Conservation (phyloP, 2,113 vertebrate genomes). For the Dunckerocampus dactyliophorus region DNA sequence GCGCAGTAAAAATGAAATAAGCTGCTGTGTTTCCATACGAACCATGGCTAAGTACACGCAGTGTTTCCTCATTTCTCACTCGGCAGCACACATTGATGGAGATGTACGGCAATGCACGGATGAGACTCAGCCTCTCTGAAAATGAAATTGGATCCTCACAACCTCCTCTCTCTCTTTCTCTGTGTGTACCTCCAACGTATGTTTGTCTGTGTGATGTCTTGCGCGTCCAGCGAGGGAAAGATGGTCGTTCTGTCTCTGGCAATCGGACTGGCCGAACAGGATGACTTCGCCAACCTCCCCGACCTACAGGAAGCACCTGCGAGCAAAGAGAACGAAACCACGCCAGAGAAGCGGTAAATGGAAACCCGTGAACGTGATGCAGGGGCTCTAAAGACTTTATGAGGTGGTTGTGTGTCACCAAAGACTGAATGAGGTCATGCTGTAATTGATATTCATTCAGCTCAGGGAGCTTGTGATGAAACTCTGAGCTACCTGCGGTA, state of each 20-base stretch:
- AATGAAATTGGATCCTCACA: constrained; percentile 38
- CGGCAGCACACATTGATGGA: constrained; percentile 13
- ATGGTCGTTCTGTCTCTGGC: constrained; percentile 99
- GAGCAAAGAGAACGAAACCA: constrained; percentile 82
- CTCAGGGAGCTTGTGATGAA: constrained; percentile 6
- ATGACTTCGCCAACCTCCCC: constrained; percentile 99
- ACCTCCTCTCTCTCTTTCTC: constrained; percentile 30
- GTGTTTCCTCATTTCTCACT: constrained; percentile 1
- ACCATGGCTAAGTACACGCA: neutral
- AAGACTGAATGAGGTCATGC: constrained; percentile 12
- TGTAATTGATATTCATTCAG: constrained; percentile 3
- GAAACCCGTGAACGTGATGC: constrained; percentile 15
- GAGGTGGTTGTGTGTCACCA: constrained; percentile 10
- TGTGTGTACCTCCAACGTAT: constrained; percentile 38
- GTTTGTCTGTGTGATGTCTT: constrained; percentile 7
- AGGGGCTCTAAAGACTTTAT: neutral
- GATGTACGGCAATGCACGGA: constrained; percentile 21
- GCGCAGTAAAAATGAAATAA: no score
- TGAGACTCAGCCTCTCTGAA: neutral
- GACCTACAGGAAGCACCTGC: constrained; percentile 93
- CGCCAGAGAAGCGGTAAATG: constrained; percentile 95
- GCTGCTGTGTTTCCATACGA: no score
- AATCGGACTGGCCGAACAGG: constrained; percentile 97
- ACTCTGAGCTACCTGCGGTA: neutral
- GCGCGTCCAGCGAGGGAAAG: constrained; percentile 90